These are phyloP conservation scores for Leptogaster cylindrica DNA, from an alignment of 2,888 invertebrate genomes.

Conservation along the genomic window DNA sequence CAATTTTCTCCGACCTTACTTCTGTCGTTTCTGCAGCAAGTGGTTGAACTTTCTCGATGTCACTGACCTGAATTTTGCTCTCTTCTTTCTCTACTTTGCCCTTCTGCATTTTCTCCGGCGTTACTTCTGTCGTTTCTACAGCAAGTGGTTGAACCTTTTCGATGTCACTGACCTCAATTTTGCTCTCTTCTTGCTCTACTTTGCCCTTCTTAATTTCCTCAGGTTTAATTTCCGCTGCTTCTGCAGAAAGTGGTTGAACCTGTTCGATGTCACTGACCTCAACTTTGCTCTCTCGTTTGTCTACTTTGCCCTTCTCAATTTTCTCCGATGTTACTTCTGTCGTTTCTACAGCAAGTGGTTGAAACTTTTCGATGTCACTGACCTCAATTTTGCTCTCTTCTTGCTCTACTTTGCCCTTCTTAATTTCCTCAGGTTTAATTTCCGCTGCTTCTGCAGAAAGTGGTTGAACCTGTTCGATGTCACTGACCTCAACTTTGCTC, in stretches of 20 bases:
- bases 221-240: neutral
- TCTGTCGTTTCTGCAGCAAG: neutral
- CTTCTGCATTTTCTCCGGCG: neutral
- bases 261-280: neutral
- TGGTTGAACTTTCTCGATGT: constrained; percentile 19
- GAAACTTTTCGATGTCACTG: constrained; percentile 28
- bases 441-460: neutral
- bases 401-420: neutral
- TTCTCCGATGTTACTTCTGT: too few relatives aligned
- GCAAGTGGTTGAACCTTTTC: neutral
- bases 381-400: neutral
- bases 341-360: neutral
- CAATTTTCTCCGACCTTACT: neutral
- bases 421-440: too few relatives aligned
- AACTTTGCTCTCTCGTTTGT: neutral
- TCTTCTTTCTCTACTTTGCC: constrained; percentile 20
- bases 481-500: neutral
- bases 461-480: neutral
- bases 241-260: neutral
- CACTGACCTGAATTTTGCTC: constrained; percentile 13
- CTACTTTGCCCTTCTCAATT: too few relatives aligned
- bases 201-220: neutral
- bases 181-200: constrained; percentile 1
- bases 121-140: constrained; percentile 7
- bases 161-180: constrained; percentile 34